Percentiles rank a stretch among this genome's conserved stretches.
phyloP scores from a whole-genome alignment of 2,888 invertebrate genomes.

The Lycocerus yunnanus region DNA sequence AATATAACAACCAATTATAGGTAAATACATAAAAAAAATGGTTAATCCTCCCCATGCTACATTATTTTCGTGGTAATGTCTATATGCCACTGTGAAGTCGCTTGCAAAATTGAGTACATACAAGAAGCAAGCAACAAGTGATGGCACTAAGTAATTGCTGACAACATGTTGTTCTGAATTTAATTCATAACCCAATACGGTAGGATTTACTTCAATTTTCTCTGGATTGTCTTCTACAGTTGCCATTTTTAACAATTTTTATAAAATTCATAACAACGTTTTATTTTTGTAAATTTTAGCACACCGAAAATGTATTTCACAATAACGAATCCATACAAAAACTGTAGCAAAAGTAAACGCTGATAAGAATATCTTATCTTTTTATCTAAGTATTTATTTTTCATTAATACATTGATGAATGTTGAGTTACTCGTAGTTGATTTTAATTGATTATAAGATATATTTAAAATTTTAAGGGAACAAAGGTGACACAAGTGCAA shows the following conservation, averaged over 20 bases:
- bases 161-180: conserved; percentile 57
- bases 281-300: background rate
- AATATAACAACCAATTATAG: conserved; percentile 62
- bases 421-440: background rate
- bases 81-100: conserved; percentile 68
- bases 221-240: background rate
- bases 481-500: background rate
- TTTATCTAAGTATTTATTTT: background rate
- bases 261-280: background rate
- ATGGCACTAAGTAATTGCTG: conserved; percentile 61
- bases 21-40: conserved; percentile 58
- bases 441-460: background rate
- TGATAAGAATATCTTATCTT: background rate
- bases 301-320: background rate
- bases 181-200: conserved; percentile 49
- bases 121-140: conserved; percentile 62
- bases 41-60: conserved; percentile 58
- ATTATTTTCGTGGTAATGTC: conserved; percentile 66
- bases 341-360: background rate
- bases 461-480: background rate
- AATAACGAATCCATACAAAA: background rate
- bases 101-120: conserved; percentile 71
- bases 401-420: background rate
- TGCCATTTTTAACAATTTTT: background rate
- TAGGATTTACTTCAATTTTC: conserved; percentile 29